These are phyloP conservation scores for Pelvicachromis taeniatus DNA, from an alignment of 2,113 vertebrate genomes.

Conservation along the genomic window DNA sequence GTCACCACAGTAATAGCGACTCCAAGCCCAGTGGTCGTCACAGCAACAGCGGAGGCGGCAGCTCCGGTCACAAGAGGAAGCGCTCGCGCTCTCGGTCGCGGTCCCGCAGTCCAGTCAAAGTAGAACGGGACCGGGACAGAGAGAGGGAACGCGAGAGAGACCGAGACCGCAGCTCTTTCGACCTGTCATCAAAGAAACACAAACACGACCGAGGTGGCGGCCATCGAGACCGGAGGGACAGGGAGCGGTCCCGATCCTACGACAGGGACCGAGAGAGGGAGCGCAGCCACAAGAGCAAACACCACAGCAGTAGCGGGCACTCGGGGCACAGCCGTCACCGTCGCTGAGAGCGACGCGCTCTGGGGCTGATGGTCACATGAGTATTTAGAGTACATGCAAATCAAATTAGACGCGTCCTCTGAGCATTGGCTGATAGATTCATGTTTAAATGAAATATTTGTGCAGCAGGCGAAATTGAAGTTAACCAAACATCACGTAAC, in stretches of 20 bases:
- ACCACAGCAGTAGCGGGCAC: constrained; percentile 82
- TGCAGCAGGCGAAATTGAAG: not conserved
- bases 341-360: constrained; percentile 71
- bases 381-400: not conserved
- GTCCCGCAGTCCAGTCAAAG: constrained; percentile 84
- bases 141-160: constrained; percentile 81
- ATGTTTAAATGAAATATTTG: not conserved
- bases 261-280: constrained; percentile 86
- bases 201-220: constrained; percentile 81
- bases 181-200: constrained; percentile 87
- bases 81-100: constrained; percentile 78
- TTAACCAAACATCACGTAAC: not conserved
- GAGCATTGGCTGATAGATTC: not conserved
- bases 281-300: constrained; percentile 91
- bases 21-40: constrained; percentile 83
- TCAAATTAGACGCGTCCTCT: not conserved
- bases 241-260: constrained; percentile 90
- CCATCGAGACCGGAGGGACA: constrained; percentile 84
- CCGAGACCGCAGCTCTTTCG: constrained; percentile 72
- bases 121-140: constrained; percentile 78
- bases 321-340: constrained; percentile 91
- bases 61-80: constrained; percentile 88
- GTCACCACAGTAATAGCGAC: constrained; percentile 83
- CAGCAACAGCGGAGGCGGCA: constrained; percentile 54
- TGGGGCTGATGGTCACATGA: constrained; percentile 9